These are phyloP conservation scores for Enoplosus armatus DNA, from an alignment of 2,797 vertebrate species.

Conservation along the genomic window DNA sequence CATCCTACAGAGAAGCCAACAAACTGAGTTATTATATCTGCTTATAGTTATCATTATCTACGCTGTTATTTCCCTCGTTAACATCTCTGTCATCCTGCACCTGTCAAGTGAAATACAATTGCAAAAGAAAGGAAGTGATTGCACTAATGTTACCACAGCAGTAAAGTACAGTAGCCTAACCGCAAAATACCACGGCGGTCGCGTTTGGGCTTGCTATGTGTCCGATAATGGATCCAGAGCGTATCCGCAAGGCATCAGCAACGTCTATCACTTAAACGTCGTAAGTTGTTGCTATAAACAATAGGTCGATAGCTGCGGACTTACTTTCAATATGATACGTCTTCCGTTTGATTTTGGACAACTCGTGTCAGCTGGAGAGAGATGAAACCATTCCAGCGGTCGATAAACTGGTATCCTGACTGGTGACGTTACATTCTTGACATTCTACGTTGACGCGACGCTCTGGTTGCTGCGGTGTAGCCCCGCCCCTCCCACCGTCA, in stretches of 20 bases:
- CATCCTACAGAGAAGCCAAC: too few species aligned
- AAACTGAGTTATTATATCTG: too few species aligned
- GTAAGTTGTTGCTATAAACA: background rate
- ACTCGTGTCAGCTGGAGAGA: background rate
- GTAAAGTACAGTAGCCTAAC: too few species aligned
- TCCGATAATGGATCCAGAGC: background rate
- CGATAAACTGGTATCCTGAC: background rate
- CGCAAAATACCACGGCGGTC: too few species aligned
- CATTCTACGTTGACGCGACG: slow-evolving; percentile 49
- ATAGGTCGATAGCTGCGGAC: background rate
- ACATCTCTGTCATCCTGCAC: too few species aligned
- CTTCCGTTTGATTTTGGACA: background rate
- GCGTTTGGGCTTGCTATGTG: too few species aligned
- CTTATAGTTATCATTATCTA: too few species aligned
- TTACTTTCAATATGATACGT: background rate
- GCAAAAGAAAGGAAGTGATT: too few species aligned
- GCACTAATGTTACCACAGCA: too few species aligned
- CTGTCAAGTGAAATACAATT: too few species aligned
- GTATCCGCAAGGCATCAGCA: too few species aligned
- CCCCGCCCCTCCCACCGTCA: slow-evolving; percentile 73
- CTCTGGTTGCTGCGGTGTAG: slow-evolving; percentile 28
- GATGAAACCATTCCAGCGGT: background rate
- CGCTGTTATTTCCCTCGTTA: too few species aligned
- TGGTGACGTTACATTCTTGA: slow-evolving; percentile 48
- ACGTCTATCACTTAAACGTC: background rate